Base-by-base conservation (phyloP, 2,888 invertebrate genomes). In the Chaetogeoica ovagalla region DNA sequence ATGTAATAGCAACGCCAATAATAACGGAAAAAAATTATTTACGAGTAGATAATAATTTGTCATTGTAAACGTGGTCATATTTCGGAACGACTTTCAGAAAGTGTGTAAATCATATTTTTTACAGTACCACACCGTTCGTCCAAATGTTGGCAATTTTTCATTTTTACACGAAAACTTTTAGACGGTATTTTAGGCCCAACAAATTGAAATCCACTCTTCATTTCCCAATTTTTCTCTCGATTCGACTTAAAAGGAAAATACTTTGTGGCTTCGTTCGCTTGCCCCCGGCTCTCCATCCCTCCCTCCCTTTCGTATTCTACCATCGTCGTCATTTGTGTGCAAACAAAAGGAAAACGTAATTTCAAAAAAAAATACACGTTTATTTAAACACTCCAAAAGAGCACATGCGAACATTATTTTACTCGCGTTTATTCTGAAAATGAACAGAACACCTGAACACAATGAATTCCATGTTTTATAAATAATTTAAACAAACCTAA, bases 41-140 rank as follows among this genome's bases (percentile, higher is more conserved):
- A n/a, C n/a, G n/a, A n/a, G n/a, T n/a, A 19, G 30, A 69, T 39
- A 39, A n/a, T 13, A 71, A 37, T 6, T 57, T 30, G 30, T 30
- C 30, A 2, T 30, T 30, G 30, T 30, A 37, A 63, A 73, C 52
- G 52, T 17, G n/a, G 73, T 52, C 73, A 9, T 73, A 63, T 73
- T 72, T 65, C 65, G 21, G 17, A 65, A 74, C 57, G 65, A 65
- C 74, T 74, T 74, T 74, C 57, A 57, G 17, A 74, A 65, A 55
- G 74, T 65, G 21, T 74, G 63, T 74, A 63, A 74, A 74, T 74
- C 63, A 74, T 57, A 65, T 75, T 74, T 65, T 55, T 74, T 74
- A 39, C 21, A 57, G 37, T 57, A 48, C 8, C 8, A 6, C 48
- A 8, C 72, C 60, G 72, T 73, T 66, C 39, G 23, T 75, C 57